Evolutionary conservation across 2,888 invertebrate species (phyloP).

Genomic region (Cheilosia urbana): DNA sequence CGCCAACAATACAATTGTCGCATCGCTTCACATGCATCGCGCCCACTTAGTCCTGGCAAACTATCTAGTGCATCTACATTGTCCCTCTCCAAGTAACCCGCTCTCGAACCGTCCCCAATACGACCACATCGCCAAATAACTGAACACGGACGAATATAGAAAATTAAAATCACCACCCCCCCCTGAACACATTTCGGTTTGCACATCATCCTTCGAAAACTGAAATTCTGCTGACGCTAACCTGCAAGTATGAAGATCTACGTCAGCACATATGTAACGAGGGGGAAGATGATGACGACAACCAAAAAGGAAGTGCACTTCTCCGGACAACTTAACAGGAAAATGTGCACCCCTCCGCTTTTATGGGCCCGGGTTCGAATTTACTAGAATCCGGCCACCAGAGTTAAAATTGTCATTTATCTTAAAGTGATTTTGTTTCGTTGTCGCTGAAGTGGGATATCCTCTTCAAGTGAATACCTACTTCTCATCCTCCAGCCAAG

Average conservation of each 20-base stretch:
- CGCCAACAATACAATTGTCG: conserved; percentile 15
- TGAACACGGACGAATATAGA: conserved; percentile 1
- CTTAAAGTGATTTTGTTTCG: conserved; percentile 63
- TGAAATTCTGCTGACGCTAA: conserved; percentile 60
- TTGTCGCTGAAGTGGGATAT: conserved; percentile 52
- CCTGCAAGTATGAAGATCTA: conserved; percentile 49
- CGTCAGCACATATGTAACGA: conserved; percentile 51
- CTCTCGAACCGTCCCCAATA: conserved; percentile 26
- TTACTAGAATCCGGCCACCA: conserved; percentile 47
- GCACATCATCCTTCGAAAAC: conserved; percentile 56
- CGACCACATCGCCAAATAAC: conserved; percentile 12
- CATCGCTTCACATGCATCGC: neutral
- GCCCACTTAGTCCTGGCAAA: conserved; percentile 20
- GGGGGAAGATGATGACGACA: conserved; percentile 15
- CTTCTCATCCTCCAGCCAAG: neutral
- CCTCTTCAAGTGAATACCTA: conserved; percentile 42
- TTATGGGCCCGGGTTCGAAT: conserved; percentile 46
- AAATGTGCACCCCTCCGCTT: conserved; percentile 17
- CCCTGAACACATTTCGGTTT: conserved; percentile 32
- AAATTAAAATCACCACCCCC: conserved; percentile 13
- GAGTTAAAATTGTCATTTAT: conserved; percentile 56
- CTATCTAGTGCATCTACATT: conserved; percentile 7
- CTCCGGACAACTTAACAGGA: conserved; percentile 31
- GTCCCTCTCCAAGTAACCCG: neutral
- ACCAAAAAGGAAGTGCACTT: conserved; percentile 38